Conservation (phyloP, 2,113 vertebrate species). For the Zosterops japonicus region DNA sequence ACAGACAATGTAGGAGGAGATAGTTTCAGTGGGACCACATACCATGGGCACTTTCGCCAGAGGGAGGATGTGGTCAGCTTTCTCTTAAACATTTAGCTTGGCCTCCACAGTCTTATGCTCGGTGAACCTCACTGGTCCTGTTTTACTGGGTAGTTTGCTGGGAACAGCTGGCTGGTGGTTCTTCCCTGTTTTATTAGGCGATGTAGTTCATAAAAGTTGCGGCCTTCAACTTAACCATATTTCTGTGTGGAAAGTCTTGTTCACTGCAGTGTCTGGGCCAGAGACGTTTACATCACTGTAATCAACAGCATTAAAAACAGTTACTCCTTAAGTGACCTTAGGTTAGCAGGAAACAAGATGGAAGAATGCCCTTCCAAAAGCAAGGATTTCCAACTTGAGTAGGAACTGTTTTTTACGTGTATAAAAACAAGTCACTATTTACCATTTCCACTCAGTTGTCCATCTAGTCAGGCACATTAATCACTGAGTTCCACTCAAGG, state of each 20-base stretch:
- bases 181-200: conserved; percentile 54
- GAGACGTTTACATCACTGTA: conserved; percentile 30
- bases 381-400: conserved; percentile 34
- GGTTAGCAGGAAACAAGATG: conserved; percentile 41
- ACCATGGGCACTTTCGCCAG: neutral
- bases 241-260: conserved; percentile 54
- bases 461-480: conserved; percentile 1
- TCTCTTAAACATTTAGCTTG: conserved; percentile 56
- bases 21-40: neutral
- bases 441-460: conserved; percentile 32
- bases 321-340: conserved; percentile 36
- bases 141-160: conserved; percentile 43
- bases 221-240: conserved; percentile 43
- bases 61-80: neutral
- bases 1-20: neutral
- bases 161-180: conserved; percentile 23
- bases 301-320: conserved; percentile 10
- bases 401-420: neutral
- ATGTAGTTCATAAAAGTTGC: conserved; percentile 28
- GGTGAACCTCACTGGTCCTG: conserved; percentile 50
- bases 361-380: conserved; percentile 32
- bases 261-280: neutral
- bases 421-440: conserved; percentile 45
- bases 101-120: neutral
- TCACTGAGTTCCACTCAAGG: neutral